These are phyloP conservation scores for Argyresthia albistria DNA, from an alignment of 2,888 invertebrate genomes.

Conservation along the genomic window DNA sequence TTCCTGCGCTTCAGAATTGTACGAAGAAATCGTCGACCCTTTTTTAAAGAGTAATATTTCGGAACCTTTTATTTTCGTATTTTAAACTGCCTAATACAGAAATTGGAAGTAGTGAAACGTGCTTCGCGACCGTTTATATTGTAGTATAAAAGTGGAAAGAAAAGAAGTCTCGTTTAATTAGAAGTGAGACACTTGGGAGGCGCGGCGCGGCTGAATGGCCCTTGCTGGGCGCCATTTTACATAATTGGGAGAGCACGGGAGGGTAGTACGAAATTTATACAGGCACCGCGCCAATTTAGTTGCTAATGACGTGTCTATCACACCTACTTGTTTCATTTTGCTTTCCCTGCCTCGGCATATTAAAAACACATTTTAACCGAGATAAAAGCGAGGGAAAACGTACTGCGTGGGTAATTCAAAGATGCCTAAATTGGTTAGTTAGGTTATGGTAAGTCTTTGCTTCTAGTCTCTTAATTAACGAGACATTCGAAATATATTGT, in stretches of 20 bases:
- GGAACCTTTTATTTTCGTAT: too few species aligned
- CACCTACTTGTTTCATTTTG: too few species aligned
- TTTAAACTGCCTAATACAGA: slow-evolving; percentile 19
- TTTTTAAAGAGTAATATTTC: slow-evolving; percentile 33
- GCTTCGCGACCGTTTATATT: slow-evolving; percentile 50
- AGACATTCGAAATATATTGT: too few species aligned
- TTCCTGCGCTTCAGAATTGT: slow-evolving; percentile 62
- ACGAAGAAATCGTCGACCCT: slow-evolving; percentile 51
- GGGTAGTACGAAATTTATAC: slow-evolving; percentile 69
- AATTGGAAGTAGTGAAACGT: slow-evolving; percentile 23
- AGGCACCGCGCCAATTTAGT: slow-evolving; percentile 65
- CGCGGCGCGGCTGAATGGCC: slow-evolving; percentile 53
- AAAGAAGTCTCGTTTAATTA: slow-evolving; percentile 68
- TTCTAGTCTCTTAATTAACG: too few species aligned
- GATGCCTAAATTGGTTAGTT: too few species aligned
- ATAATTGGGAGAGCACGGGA: slow-evolving; percentile 49
- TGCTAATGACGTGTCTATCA: slow-evolving; percentile 65
- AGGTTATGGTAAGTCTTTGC: too few species aligned
- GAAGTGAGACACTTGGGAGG: slow-evolving; percentile 45
- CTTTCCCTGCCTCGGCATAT: too few species aligned
- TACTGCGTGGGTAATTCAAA: too few species aligned
- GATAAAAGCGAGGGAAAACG: too few species aligned
- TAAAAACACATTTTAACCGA: too few species aligned
- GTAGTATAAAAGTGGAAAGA: slow-evolving; percentile 59
- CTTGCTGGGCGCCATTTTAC: slow-evolving; percentile 69